These are phyloP conservation scores for Lycorma delicatula DNA, from an alignment of 1,140 invertebrate genomes.

Conservation along the genomic window DNA sequence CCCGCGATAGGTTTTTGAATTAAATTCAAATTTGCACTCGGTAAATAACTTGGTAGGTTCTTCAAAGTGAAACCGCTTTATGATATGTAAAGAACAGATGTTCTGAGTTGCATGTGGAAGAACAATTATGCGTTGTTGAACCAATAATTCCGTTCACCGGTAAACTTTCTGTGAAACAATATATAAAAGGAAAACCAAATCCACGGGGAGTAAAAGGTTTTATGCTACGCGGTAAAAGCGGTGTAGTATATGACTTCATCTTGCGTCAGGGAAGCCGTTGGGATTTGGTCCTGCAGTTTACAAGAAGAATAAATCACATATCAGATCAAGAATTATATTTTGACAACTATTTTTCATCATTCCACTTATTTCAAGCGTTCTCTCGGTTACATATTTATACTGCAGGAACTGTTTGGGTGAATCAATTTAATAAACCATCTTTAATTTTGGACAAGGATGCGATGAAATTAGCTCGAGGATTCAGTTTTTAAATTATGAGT, in stretches of 20 bases:
- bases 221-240: neutral
- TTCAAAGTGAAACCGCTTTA: neutral
- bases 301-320: neutral
- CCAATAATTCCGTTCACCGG: neutral
- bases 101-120: neutral
- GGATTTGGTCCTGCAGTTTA: neutral
- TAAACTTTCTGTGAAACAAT: neutral
- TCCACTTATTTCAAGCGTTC: neutral
- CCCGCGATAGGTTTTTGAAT: neutral
- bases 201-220: neutral
- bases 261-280: neutral
- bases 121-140: neutral
- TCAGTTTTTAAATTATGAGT: conserved; percentile 35
- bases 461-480: too few relatives aligned
- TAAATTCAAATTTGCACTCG: neutral
- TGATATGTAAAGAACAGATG: neutral
- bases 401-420: too few relatives aligned
- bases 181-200: neutral
- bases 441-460: too few relatives aligned
- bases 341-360: neutral
- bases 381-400: neutral
- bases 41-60: neutral
- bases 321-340: neutral
- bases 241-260: neutral
- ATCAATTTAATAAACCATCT: too few relatives aligned